phyloP scores from a whole-genome alignment of 2,113 vertebrate genomes.

The Hoplias malabaricus region DNA sequence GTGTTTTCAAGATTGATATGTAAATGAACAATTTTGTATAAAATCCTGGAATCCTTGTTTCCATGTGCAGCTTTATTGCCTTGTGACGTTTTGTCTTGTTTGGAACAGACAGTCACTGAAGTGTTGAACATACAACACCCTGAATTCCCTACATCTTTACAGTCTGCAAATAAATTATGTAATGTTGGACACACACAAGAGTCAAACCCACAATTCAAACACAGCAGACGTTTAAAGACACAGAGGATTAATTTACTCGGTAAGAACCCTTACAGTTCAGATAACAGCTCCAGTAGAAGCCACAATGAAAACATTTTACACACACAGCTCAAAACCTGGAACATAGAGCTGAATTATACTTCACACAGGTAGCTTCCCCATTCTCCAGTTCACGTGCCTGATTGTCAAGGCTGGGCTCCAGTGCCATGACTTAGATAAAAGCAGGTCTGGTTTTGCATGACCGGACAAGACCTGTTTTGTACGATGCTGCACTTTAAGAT shows the following conservation, averaged over 20 bases:
- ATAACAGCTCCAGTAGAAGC: background rate
- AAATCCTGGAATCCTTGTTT: too few species aligned
- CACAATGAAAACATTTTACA: background rate
- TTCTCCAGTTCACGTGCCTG: background rate
- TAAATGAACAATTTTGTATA: too few species aligned
- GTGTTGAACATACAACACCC: too few species aligned
- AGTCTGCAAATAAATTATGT: background rate
- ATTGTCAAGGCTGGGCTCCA: background rate
- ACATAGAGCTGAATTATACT: background rate
- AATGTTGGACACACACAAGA: background rate
- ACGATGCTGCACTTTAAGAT: background rate
- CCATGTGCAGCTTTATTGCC: too few species aligned
- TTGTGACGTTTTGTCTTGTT: too few species aligned
- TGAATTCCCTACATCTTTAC: background rate
- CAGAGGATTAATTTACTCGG: background rate
- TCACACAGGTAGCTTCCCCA: background rate
- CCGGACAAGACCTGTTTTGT: background rate
- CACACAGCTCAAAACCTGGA: background rate
- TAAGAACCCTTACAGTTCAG: background rate
- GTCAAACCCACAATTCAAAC: background rate
- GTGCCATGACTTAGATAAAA: background rate
- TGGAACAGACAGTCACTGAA: too few species aligned
- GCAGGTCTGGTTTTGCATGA: slow-evolving; percentile 3
- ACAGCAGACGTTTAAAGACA: background rate
- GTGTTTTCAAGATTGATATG: too few species aligned